phyloP scores from a whole-genome alignment of 2,797 vertebrate species.

The Rhinella marina region DNA sequence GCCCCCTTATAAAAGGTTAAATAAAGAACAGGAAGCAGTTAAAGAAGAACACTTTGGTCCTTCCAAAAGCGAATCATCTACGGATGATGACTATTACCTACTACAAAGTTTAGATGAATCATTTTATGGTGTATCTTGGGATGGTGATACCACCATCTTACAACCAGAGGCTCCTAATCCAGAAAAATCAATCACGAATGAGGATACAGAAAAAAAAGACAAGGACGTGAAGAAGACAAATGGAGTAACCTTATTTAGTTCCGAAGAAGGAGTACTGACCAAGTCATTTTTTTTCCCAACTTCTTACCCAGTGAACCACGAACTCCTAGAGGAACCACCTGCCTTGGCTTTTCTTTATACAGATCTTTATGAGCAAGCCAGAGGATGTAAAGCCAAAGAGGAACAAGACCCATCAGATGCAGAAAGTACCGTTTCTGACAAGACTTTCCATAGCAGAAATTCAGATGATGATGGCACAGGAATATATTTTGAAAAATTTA shows the following conservation, averaged over 20 bases:
- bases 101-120: slow-evolving; percentile 84
- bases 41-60: slow-evolving; percentile 51
- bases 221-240: slow-evolving; percentile 67
- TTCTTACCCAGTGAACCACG: slow-evolving; percentile 83
- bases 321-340: slow-evolving; percentile 88
- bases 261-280: slow-evolving; percentile 83
- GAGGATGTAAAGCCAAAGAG: slow-evolving; percentile 79
- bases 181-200: slow-evolving; percentile 25
- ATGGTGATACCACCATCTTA: slow-evolving; percentile 51
- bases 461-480: slow-evolving; percentile 86
- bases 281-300: slow-evolving; percentile 83
- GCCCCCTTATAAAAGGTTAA: slow-evolving; percentile 66
- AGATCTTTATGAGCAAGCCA: slow-evolving; percentile 88
- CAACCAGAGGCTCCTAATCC: slow-evolving; percentile 53
- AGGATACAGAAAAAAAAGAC: slow-evolving; percentile 57
- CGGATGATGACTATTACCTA: slow-evolving; percentile 61
- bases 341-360: slow-evolving; percentile 91
- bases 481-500: slow-evolving; percentile 92
- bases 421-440: slow-evolving; percentile 82
- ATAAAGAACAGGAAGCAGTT: slow-evolving; percentile 24
- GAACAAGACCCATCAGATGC: slow-evolving; percentile 82
- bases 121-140: slow-evolving; percentile 80
- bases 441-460: slow-evolving; percentile 79
- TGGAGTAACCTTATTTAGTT: slow-evolving; percentile 83
- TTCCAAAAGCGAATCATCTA: slow-evolving; percentile 66